Evolutionary conservation across 2,888 invertebrate genomes (phyloP).

Genomic region (Epistrophe eligans): DNA sequence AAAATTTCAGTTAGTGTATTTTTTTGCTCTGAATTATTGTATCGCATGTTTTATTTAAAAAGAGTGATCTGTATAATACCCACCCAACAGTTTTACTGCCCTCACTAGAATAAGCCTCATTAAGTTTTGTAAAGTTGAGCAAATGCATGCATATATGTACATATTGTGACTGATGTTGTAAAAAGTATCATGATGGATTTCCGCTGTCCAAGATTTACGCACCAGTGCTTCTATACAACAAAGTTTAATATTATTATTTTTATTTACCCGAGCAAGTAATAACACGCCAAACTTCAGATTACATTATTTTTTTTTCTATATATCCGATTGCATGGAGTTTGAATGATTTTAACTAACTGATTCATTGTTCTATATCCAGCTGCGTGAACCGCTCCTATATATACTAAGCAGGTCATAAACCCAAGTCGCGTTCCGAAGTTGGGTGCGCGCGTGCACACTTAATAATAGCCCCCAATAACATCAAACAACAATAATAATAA

Average conservation of each 20-base stretch:
- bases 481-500: constrained; percentile 72
- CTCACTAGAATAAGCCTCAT: too few species aligned
- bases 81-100: too few species aligned
- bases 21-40: too few species aligned
- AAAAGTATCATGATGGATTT: constrained; percentile 27
- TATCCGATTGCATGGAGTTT: constrained; percentile 48
- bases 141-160: too few species aligned
- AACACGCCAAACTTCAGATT: constrained; percentile 34
- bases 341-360: constrained; percentile 66
- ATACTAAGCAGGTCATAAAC: constrained; percentile 72
- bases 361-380: constrained; percentile 75
- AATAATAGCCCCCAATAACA: constrained; percentile 68
- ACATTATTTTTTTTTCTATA: constrained; percentile 18
- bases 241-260: neutral
- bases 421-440: constrained; percentile 65
- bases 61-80: too few species aligned
- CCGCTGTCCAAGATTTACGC: constrained; percentile 52
- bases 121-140: too few species aligned
- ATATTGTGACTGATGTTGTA: too few species aligned
- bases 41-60: too few species aligned
- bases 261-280: constrained; percentile 7
- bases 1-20: too few species aligned
- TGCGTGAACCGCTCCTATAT: constrained; percentile 70
- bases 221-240: constrained; percentile 35
- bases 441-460: constrained; percentile 73